A percentile compares a stretch with the other conserved stretches of the same genome.
Conservation (phyloP, 2,888 invertebrate species). For the Atethmia centrago region DNA sequence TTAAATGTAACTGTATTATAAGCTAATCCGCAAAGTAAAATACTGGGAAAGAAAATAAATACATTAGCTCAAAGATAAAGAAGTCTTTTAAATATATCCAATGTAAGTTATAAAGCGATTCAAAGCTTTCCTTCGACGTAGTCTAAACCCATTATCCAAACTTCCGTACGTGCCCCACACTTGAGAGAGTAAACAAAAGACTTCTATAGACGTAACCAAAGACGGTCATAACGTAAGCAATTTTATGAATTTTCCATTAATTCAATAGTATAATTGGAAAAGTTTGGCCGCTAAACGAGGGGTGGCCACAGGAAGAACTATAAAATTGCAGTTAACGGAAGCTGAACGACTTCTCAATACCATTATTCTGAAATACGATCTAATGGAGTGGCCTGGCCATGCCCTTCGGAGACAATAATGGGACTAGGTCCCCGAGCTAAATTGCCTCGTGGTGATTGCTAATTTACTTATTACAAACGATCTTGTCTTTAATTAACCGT, state of each 20-base stretch:
- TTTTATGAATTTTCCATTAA: slow-evolving; percentile 79
- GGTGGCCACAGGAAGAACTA: slow-evolving; percentile 78
- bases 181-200: slow-evolving; percentile 59
- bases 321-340: slow-evolving; percentile 82
- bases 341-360: slow-evolving; percentile 81
- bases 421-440: slow-evolving; percentile 55
- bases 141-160: slow-evolving; percentile 45
- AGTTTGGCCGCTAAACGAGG: slow-evolving; percentile 76
- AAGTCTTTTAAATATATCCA: slow-evolving; percentile 31
- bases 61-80: slow-evolving; percentile 17
- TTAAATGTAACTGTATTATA: background rate
- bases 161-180: slow-evolving; percentile 38
- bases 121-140: slow-evolving; percentile 15
- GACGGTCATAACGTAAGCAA: slow-evolving; percentile 71
- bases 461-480: slow-evolving; percentile 69
- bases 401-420: slow-evolving; percentile 65
- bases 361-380: slow-evolving; percentile 80
- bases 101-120: slow-evolving; percentile 42
- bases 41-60: background rate
- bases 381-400: slow-evolving; percentile 75
- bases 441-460: slow-evolving; percentile 62
- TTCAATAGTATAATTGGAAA: slow-evolving; percentile 81
- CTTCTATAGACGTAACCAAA: slow-evolving; percentile 68
- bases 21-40: slow-evolving; percentile 13
- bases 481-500: slow-evolving; percentile 62